Evolutionary conservation across 2,888 invertebrate species (phyloP).

Genomic region (Panzeria rudis): DNA sequence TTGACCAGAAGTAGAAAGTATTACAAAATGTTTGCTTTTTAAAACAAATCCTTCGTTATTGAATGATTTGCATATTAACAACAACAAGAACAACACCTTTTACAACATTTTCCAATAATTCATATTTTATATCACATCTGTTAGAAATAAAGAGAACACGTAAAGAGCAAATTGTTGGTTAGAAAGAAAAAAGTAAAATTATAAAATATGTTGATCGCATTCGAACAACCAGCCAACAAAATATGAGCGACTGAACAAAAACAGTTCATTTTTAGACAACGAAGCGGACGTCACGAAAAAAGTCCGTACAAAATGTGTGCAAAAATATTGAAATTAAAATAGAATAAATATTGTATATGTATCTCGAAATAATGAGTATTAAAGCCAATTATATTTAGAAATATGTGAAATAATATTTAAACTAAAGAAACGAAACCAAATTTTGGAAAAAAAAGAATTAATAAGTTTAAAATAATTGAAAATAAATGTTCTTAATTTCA

Average conservation of each 20-base stretch:
- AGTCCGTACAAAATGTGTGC: conserved; percentile 49
- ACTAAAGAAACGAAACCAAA: not conserved
- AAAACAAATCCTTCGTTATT: conserved; percentile 11
- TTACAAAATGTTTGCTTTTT: not conserved
- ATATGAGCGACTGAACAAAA: conserved; percentile 48
- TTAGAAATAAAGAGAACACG: conserved; percentile 22
- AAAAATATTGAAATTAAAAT: conserved; percentile 63
- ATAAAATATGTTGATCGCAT: conserved; percentile 17
- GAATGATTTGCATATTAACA: not conserved
- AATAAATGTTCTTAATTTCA: not conserved
- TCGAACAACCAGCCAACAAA: conserved; percentile 21
- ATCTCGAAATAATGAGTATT: conserved; percentile 34
- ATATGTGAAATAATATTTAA: conserved; percentile 10
- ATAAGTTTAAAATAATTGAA: conserved; percentile 1
- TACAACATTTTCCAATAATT: conserved; percentile 1
- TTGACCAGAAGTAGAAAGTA: conserved; percentile 23
- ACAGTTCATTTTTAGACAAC: conserved; percentile 74
- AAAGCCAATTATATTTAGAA: conserved; percentile 39
- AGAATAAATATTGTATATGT: conserved; percentile 43
- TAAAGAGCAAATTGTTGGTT: conserved; percentile 31
- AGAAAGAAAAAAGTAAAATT: not conserved
- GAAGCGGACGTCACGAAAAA: conserved; percentile 65
- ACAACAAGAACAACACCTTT: conserved; percentile 34
- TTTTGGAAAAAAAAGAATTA: conserved; percentile 16
- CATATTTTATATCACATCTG: not conserved